Evolutionary conservation across 2,113 vertebrate genomes (phyloP).

Genomic region (Meriones unguiculatus): DNA sequence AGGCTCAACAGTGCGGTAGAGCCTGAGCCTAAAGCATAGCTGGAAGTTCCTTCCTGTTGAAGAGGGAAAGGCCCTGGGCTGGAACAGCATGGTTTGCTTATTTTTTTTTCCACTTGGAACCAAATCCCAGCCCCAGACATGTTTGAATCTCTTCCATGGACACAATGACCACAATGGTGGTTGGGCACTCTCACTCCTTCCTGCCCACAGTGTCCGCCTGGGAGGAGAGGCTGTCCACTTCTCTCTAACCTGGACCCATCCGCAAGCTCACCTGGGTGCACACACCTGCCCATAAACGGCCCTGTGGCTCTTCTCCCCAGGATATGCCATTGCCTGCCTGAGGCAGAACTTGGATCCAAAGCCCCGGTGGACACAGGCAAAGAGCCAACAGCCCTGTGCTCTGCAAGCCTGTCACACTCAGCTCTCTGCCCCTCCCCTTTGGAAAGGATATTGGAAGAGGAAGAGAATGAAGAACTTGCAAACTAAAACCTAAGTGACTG

Average conservation of each 20-base stretch:
- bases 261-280: background rate
- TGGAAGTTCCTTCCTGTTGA: background rate
- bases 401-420: rapidly evolving
- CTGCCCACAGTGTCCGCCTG: rapidly evolving
- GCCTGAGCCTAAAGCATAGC: background rate
- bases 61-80: too few relatives aligned
- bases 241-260: background rate
- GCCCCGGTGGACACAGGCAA: background rate
- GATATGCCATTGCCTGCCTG: rapidly evolving
- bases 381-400: background rate
- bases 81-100: rapidly evolving
- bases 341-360: background rate
- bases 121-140: background rate
- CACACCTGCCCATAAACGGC: rapidly evolving
- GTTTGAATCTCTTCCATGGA: background rate
- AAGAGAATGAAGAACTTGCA: conserved; percentile 7
- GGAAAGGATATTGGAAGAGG: background rate
- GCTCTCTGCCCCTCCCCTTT: background rate
- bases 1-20: background rate
- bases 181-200: rapidly evolving
- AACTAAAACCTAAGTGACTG: conserved; percentile 64
- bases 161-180: background rate
- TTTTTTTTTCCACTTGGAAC: background rate
- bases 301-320: background rate
- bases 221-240: background rate